A percentile compares a stretch with the other conserved stretches of the same genome.
Evolutionary conservation across 1,140 invertebrate genomes (phyloP).

Genomic region (Drosophila sechellia): DNA sequence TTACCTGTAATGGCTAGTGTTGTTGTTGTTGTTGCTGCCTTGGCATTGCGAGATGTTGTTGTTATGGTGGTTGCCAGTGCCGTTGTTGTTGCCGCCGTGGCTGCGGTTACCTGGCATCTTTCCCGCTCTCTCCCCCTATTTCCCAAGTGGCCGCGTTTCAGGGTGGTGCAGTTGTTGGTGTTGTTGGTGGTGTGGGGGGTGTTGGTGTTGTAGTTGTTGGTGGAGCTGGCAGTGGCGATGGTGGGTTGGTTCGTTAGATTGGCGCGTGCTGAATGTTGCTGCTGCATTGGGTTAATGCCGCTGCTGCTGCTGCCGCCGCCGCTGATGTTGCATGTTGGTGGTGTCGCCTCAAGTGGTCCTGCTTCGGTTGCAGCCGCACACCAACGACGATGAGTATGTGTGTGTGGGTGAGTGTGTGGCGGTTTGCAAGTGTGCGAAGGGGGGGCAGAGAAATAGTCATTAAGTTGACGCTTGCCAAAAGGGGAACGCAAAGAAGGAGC

Average conservation of each 20-base stretch:
- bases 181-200: slow-evolving; percentile 14
- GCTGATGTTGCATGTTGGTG: slow-evolving; percentile 56
- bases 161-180: slow-evolving; percentile 36
- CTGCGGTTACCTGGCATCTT: slow-evolving; percentile 55
- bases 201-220: slow-evolving; percentile 28
- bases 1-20: slow-evolving; percentile 82
- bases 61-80: slow-evolving; percentile 78
- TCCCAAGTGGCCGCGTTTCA: slow-evolving; percentile 51
- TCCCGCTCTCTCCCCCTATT: slow-evolving; percentile 32
- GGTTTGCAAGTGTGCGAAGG: slow-evolving; percentile 21
- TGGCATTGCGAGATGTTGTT: slow-evolving; percentile 79
- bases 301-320: slow-evolving; percentile 29
- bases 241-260: slow-evolving; percentile 77
- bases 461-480: slow-evolving; percentile 71
- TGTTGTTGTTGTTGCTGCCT: slow-evolving; percentile 78
- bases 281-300: slow-evolving; percentile 35
- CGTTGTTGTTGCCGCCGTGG: slow-evolving; percentile 70
- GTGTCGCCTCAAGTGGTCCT: slow-evolving; percentile 80
- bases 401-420: slow-evolving; percentile 20
- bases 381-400: slow-evolving; percentile 50
- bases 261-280: slow-evolving; percentile 65
- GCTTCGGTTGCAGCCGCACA: slow-evolving; percentile 76
- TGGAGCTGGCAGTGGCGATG: slow-evolving; percentile 39
- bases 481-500: slow-evolving; percentile 33
- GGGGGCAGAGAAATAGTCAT: slow-evolving; percentile 73